Conservation (phyloP, 2,113 vertebrate genomes). For the Myodes glareolus region DNA sequence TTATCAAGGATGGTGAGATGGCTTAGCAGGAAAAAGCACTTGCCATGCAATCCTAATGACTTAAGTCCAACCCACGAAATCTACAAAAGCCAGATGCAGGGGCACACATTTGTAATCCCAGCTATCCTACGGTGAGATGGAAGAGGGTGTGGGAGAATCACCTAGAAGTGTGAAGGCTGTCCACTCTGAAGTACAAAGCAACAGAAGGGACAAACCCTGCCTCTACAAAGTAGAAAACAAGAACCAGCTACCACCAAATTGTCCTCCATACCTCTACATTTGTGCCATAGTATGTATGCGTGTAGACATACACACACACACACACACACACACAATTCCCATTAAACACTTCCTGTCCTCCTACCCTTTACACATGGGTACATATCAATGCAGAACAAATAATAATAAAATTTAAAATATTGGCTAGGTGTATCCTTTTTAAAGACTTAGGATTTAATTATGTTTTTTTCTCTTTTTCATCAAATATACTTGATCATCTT, state of each 20-base stretch:
- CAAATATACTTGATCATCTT: constrained; percentile 22
- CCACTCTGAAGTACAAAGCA: neutral
- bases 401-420: neutral
- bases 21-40: too few relatives aligned
- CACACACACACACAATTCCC: neutral
- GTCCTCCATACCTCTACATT: neutral
- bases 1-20: neutral
- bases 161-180: neutral
- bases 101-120: neutral
- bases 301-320: neutral
- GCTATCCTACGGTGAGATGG: neutral
- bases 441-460: constrained; percentile 25
- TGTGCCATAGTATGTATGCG: neutral
- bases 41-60: neutral
- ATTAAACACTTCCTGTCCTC: neutral
- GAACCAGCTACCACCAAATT: neutral
- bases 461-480: neutral
- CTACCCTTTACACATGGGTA: neutral
- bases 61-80: neutral
- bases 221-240: neutral
- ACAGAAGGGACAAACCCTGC: neutral
- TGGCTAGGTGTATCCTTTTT: neutral
- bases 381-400: neutral
- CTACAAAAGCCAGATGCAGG: neutral
- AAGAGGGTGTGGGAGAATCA: neutral